Evolutionary conservation across 2,888 invertebrate species (phyloP).

Genomic region (Lamellibrachia satsuma): DNA sequence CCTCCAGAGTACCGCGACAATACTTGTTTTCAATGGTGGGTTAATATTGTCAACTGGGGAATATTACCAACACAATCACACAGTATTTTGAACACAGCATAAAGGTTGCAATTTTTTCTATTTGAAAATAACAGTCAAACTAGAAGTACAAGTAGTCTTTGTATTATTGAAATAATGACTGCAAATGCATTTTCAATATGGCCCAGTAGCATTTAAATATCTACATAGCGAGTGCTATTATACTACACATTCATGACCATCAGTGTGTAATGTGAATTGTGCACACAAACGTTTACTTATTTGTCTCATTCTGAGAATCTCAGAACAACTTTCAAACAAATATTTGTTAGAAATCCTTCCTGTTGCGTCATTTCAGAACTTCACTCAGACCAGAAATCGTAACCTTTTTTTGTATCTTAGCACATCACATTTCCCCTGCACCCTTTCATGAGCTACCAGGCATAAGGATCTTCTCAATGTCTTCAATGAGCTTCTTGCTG

Average conservation of each 20-base stretch:
- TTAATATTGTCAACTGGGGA: not conserved
- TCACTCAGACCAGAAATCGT: not conserved
- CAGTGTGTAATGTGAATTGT: not conserved
- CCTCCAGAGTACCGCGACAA: no score
- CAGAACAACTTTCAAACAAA: not conserved
- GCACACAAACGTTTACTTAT: not conserved
- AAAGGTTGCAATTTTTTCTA: not conserved
- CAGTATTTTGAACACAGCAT: not conserved
- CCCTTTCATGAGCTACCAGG: no score
- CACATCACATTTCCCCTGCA: no score
- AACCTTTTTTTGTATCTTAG: not conserved
- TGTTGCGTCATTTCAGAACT: not conserved
- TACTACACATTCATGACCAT: not conserved
- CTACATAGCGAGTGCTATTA: not conserved
- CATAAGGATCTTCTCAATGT: conserved; percentile 71
- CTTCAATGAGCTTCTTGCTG: conserved; percentile 76
- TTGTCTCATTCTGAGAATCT: not conserved
- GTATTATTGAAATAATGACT: not conserved
- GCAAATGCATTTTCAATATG: not conserved
- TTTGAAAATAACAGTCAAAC: not conserved
- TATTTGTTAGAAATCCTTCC: not conserved
- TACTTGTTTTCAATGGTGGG: no score
- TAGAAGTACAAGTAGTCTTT: not conserved
- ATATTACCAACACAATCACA: not conserved
- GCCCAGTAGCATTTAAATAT: not conserved